Percentiles rank a stretch among this genome's conserved stretches.
Conservation (phyloP, 2,797 vertebrate species). For the Eulemur rubriventer region DNA sequence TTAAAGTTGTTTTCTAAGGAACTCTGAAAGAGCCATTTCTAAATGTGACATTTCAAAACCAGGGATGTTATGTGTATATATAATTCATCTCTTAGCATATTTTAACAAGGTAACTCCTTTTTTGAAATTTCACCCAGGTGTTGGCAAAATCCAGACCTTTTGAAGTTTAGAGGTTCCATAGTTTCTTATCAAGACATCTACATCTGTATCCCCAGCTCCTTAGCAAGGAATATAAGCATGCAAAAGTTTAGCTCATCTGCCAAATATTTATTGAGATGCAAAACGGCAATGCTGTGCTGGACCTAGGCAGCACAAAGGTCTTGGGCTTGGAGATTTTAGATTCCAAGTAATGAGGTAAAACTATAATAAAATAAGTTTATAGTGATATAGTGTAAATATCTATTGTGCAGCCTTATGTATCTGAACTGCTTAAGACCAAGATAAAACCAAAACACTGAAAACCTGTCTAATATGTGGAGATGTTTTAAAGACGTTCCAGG, state of each 20-base stretch:
- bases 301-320: background rate
- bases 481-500: background rate
- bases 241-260: background rate
- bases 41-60: slow-evolving; percentile 2
- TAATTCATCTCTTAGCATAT: background rate
- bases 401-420: background rate
- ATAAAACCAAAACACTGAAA: background rate
- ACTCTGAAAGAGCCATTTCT: background rate
- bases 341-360: background rate
- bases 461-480: background rate
- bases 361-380: background rate
- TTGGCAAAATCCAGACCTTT: background rate
- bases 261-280: background rate
- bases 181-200: background rate
- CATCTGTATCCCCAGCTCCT: background rate
- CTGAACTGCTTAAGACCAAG: background rate
- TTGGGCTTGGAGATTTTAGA: background rate
- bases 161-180: background rate
- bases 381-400: background rate
- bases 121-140: background rate
- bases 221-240: background rate
- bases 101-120: background rate
- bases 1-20: slow-evolving; percentile 1
- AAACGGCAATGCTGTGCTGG: background rate
- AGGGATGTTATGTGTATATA: background rate